Percentiles rank a stretch among this genome's conserved stretches.
These are phyloP conservation scores for Apoda limacodes DNA, from an alignment of 2,888 invertebrate species.

Conservation along the genomic window DNA sequence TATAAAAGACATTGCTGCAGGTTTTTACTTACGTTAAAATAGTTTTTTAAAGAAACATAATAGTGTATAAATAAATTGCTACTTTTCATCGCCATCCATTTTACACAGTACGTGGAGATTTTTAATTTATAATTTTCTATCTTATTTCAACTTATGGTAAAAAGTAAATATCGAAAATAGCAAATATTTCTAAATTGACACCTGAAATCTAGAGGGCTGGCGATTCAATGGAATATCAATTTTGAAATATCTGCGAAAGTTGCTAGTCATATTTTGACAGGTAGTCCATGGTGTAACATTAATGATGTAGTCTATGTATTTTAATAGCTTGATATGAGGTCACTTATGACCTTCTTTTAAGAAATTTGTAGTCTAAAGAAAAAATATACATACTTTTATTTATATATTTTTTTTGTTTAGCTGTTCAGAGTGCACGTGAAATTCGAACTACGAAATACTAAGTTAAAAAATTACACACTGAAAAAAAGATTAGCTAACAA, in stretches of 20 bases:
- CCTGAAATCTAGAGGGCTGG: conserved; percentile 47
- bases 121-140: conserved; percentile 16
- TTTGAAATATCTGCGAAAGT: conserved; percentile 29
- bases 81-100: conserved; percentile 49
- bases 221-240: conserved; percentile 45
- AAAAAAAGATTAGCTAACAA: too few relatives aligned
- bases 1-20: conserved; percentile 55
- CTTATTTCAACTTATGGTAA: conserved; percentile 23
- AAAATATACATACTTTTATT: too few relatives aligned
- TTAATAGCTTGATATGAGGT: too few relatives aligned
- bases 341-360: too few relatives aligned
- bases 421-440: too few relatives aligned
- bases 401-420: too few relatives aligned
- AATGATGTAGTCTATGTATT: too few relatives aligned
- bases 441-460: too few relatives aligned
- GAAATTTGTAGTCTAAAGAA: too few relatives aligned
- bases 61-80: conserved; percentile 30
- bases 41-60: conserved; percentile 31
- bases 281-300: too few relatives aligned
- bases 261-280: too few relatives aligned
- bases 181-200: conserved; percentile 56
- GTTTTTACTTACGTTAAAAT: conserved; percentile 30
- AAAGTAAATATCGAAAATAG: conserved; percentile 50
- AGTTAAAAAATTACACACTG: too few relatives aligned
- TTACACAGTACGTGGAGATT: conserved; percentile 43